These are phyloP conservation scores for Papilio protenor DNA, from an alignment of 2,888 invertebrate species.

Conservation along the genomic window DNA sequence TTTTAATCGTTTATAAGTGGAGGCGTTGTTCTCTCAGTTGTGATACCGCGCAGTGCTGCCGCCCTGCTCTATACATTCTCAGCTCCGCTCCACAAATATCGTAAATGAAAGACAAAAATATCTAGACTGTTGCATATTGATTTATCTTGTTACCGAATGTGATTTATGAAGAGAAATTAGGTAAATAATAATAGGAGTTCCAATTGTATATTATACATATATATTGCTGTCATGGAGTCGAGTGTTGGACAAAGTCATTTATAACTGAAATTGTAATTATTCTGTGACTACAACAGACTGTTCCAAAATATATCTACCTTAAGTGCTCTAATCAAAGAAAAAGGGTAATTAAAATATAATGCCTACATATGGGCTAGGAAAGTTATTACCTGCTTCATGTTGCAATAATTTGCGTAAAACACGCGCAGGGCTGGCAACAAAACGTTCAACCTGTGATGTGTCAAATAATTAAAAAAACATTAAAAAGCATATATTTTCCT, in stretches of 20 bases:
- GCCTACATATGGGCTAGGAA: slow-evolving; percentile 17
- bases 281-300: slow-evolving; percentile 44
- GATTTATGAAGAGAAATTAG: slow-evolving; percentile 79
- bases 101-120: slow-evolving; percentile 50
- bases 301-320: slow-evolving; percentile 43
- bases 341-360: slow-evolving; percentile 40
- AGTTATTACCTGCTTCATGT: slow-evolving; percentile 7
- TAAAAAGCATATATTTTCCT: slow-evolving; percentile 35
- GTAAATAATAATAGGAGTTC: slow-evolving; percentile 84
- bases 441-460: slow-evolving; percentile 34
- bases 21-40: slow-evolving; percentile 46
- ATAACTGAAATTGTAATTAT: slow-evolving; percentile 47
- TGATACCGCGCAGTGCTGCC: slow-evolving; percentile 48
- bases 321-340: slow-evolving; percentile 37
- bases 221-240: slow-evolving; percentile 64
- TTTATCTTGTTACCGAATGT: slow-evolving; percentile 81
- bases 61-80: slow-evolving; percentile 42
- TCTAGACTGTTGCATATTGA: slow-evolving; percentile 71
- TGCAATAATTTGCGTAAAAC: background rate
- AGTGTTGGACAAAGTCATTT: slow-evolving; percentile 57
- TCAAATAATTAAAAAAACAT: slow-evolving; percentile 32
- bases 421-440: slow-evolving; percentile 22
- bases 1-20: slow-evolving; percentile 50
- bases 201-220: slow-evolving; percentile 83
- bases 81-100: slow-evolving; percentile 38